Evolutionary conservation across 2,888 invertebrate species (phyloP).

Genomic region (Steinernema carpocapsae): DNA sequence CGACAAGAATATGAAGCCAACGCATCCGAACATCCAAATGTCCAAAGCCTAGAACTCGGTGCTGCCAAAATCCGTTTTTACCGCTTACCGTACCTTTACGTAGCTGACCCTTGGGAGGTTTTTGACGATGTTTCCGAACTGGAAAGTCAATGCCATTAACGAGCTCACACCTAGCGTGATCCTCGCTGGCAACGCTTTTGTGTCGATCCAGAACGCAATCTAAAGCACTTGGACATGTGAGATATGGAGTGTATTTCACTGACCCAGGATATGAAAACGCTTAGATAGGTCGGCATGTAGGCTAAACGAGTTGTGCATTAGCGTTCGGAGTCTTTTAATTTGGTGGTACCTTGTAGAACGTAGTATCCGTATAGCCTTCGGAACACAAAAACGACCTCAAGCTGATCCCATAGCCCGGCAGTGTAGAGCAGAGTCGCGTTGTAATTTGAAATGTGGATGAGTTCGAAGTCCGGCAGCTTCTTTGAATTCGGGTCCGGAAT

Average conservation of each 20-base stretch:
- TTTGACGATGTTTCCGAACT: constrained; percentile 68
- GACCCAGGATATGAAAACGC: constrained; percentile 28
- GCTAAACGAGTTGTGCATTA: constrained; percentile 51
- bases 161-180: constrained; percentile 67
- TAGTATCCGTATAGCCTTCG: constrained; percentile 68
- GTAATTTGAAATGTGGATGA: constrained; percentile 58
- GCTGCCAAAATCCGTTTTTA: not conserved
- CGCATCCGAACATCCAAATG: constrained; percentile 69
- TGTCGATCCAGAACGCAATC: constrained; percentile 70
- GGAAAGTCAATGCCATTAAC: constrained; percentile 66
- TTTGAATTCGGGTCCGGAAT: constrained; percentile 67
- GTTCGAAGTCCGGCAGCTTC: constrained; percentile 67
- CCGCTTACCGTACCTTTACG: constrained; percentile 51
- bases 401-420: constrained; percentile 68
- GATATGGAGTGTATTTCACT: not conserved
- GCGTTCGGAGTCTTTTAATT: not conserved
- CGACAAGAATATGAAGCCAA: constrained; percentile 68
- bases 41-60: constrained; percentile 58
- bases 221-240: constrained; percentile 43
- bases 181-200: constrained; percentile 66
- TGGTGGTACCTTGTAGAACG: constrained; percentile 58
- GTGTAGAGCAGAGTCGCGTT: constrained; percentile 66
- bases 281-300: constrained; percentile 68
- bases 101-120: constrained; percentile 67
- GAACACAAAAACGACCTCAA: constrained; percentile 67